These are phyloP conservation scores for Rhynchophorus ferrugineus DNA, from an alignment of 1,140 invertebrate genomes.

Conservation along the genomic window DNA sequence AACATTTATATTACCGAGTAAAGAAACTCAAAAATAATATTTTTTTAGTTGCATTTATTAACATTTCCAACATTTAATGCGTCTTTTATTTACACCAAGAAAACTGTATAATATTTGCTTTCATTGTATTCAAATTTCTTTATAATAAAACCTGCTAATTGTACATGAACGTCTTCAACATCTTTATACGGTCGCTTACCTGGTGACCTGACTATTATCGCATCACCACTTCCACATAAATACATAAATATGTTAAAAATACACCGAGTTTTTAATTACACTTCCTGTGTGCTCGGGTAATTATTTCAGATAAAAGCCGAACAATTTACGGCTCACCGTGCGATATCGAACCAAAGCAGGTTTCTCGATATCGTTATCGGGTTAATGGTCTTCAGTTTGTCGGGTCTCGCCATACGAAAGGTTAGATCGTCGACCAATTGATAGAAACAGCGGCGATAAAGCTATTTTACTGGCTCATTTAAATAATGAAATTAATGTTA, in stretches of 20 bases:
- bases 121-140: neutral
- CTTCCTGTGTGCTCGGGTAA: constrained; percentile 16
- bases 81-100: no score
- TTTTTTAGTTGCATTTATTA: no score
- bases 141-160: neutral
- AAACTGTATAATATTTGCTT: neutral
- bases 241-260: constrained; percentile 12
- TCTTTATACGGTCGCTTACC: neutral
- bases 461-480: no score
- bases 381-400: constrained; percentile 13
- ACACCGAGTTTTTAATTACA: constrained; percentile 17
- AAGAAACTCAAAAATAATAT: no score
- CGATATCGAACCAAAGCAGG: constrained; percentile 20
- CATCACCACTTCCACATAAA: neutral
- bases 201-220: constrained; percentile 1
- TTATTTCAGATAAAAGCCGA: constrained; percentile 19
- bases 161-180: neutral
- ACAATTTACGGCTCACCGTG: constrained; percentile 15
- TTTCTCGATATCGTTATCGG: constrained; percentile 17
- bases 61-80: no score
- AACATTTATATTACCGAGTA: no score
- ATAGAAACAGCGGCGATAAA: neutral
- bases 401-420: neutral
- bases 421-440: neutral
- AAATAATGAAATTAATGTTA: no score